Percentiles rank a stretch among this genome's conserved stretches.
Conservation (phyloP, 2,113 vertebrate genomes). For the Tyrannus savana region DNA sequence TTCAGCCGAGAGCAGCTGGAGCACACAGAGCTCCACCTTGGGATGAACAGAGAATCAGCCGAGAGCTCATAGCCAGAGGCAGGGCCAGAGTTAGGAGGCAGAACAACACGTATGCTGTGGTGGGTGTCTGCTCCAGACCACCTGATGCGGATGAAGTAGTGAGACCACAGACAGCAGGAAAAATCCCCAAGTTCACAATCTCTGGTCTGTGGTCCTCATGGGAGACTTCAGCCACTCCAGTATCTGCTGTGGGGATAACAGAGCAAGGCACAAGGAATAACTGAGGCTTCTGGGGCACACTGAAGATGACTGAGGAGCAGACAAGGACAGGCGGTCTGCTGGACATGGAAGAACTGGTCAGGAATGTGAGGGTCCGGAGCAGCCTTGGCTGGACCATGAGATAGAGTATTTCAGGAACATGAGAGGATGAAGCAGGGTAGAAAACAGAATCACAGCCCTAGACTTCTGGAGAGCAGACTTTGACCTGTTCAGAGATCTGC, state of each 20-base stretch:
- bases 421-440: not conserved
- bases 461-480: not conserved
- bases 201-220: not conserved
- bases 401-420: not conserved
- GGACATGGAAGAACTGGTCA: not conserved
- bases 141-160: not conserved
- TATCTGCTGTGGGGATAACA: not conserved
- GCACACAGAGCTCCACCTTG: not conserved
- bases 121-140: not conserved
- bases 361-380: not conserved
- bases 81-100: not conserved
- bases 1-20: not conserved
- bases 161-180: not conserved
- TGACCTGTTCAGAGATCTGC: not conserved
- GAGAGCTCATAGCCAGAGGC: not conserved
- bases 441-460: not conserved
- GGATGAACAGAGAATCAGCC: not conserved
- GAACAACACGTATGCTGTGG: accelerated
- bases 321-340: not conserved
- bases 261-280: not conserved
- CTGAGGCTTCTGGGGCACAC: not conserved
- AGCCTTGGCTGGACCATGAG: not conserved
- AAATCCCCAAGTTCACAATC: not conserved
- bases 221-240: not conserved
- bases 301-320: not conserved